These are phyloP conservation scores for Eupleurogrammus muticus DNA, from an alignment of 2,797 vertebrate species.

Conservation along the genomic window DNA sequence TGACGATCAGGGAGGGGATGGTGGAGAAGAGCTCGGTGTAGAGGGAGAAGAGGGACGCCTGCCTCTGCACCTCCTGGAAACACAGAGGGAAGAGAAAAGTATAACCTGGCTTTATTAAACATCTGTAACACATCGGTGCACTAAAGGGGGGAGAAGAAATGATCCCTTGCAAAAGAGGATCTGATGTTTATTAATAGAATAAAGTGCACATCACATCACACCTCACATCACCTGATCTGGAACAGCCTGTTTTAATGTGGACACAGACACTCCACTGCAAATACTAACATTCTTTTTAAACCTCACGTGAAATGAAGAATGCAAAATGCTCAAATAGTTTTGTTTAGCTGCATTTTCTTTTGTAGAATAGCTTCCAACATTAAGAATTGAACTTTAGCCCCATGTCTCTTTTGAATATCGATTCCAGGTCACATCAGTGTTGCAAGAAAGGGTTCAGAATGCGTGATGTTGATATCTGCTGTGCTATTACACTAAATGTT, in stretches of 20 bases:
- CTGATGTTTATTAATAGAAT: background rate
- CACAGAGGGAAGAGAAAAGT: slow-evolving; percentile 49
- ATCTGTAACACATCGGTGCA: no score
- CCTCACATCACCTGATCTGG: no score
- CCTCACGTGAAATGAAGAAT: no score
- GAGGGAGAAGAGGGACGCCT: slow-evolving; percentile 88
- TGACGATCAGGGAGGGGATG: slow-evolving; percentile 89
- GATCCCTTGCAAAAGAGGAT: no score
- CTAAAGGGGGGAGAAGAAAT: no score
- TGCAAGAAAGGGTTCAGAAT: background rate
- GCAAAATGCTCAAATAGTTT: no score
- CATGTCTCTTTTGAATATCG: background rate
- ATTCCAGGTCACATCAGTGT: background rate
- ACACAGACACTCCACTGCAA: no score
- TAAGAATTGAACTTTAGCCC: background rate
- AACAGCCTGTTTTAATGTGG: no score
- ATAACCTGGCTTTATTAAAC: background rate
- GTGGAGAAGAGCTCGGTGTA: slow-evolving; percentile 88
- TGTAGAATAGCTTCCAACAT: no score
- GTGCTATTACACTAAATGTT: background rate
- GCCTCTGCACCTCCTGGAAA: slow-evolving; percentile 91
- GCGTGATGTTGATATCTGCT: background rate
- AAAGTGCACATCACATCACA: no score
- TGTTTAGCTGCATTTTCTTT: no score
- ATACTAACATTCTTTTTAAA: background rate